Evolutionary conservation across 2,113 vertebrate genomes (phyloP), one percentile per base, ranked within the genome.

Genomic region (Lepisosteus osseus): DNA sequence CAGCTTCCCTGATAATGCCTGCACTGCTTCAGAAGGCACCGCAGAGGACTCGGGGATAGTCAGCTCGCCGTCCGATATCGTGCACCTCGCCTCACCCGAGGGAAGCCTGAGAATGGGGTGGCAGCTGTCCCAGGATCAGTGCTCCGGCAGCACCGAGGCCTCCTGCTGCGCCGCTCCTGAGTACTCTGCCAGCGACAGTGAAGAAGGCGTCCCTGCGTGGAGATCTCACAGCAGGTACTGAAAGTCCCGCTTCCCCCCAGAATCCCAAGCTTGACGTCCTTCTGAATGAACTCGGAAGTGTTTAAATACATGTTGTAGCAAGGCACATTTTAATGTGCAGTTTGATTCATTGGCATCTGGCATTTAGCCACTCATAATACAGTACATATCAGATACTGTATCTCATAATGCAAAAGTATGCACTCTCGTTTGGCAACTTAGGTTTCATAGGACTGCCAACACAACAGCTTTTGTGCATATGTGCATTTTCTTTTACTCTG

Each of bases 21-120:
- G 93, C 3, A 91, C 93, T 0, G 88, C 94, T 0, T 95, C 94
- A 0, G 95, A 97, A 73, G 94, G 91, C 68, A 93, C 90, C 45
- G 92, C 86, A 0, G 96, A 98, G 77, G 94, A 97, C 84, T 93
- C 91, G 0, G 89, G 92, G 4, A 82, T 92, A 54, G 74, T 93
- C 78, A 94, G 90, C 81, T 95, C 93, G 41, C 94, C 91, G 0
- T 93, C 91, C 2, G 92, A 95, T 76, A 73, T 84, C 41, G 75
- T 91, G 0, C 94, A 92, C 3, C 86, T 93, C 81, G 89, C 93
- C 66, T 94, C 94, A 0, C 93, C 93, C 1, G 89, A 91, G 0
- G 92, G 87, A 78, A 92, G 83, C 45, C 6, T 80, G 69, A 92
- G 11, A 4, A 54, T 64, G 62, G 64, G 47, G 13, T 9, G 64